Base-by-base conservation (phyloP, 2,888 invertebrate species). In the Ditula angustiorana region DNA sequence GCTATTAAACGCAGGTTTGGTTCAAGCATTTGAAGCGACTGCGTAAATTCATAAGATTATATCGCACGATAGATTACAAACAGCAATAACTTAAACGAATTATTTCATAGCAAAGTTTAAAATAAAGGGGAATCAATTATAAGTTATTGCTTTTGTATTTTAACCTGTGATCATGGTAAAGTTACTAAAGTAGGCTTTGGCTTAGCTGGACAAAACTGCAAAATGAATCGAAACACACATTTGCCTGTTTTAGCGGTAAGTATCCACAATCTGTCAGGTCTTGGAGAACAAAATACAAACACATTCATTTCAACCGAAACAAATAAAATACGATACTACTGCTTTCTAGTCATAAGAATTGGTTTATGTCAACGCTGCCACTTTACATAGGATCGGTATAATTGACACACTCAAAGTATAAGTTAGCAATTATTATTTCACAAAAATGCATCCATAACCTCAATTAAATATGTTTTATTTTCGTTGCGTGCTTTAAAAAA, bases 321-420 rank as follows among this genome's bases (percentile, higher is more conserved):
- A 49, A 49, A 24, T 5, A 53, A 44, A 23, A 8, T 47, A n/a
- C 37, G 28, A 59, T 49, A 37, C 49, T 28, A 44, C 23, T 33
- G 44, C 24, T 28, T 44, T 8, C n/a, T 33, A 44, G 28, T 61
- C 41, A 53, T 53, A 53, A 52, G 41, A 53, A 50, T 59, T n/a
- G 5, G 11, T 37, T 28, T 3, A 8, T 37, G 21, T 19, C 28
- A 59, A 53, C 33, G 44, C 52, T 61, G 60, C 52, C 44, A 59
- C 59, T 44, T 61, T 2, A 16, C 28, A 28, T 8, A 49, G 26
- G 19, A 19, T 41, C 2, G 8, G 41, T 41, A 19, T 41, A 41
- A 41, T 41, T 41, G 41, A 41, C 41, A 41, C 5, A 19, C 19
- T 41, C n/a, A 37, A 13, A 37, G 7, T 41, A 41, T n/a, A n/a